Evolutionary conservation across 2,888 invertebrate genomes (phyloP).

Genomic region (Aspidapion aeneum): DNA sequence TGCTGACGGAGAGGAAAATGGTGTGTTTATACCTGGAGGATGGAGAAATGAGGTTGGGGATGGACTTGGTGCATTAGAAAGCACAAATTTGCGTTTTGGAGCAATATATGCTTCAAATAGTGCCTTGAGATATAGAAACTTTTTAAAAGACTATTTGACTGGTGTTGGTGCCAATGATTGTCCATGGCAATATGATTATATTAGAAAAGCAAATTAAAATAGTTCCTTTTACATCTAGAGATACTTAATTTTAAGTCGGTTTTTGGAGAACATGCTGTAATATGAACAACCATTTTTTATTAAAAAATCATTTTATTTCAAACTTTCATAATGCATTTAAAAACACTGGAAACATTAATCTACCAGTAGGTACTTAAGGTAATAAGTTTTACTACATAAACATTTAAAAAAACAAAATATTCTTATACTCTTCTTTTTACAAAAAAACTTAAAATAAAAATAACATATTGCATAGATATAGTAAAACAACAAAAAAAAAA

Average conservation of each 20-base stretch:
- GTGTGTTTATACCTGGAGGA: background rate
- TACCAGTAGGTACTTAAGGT: background rate
- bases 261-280: background rate
- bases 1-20: constrained; percentile 3
- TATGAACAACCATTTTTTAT: background rate
- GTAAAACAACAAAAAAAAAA: too few relatives aligned
- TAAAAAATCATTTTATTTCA: background rate
- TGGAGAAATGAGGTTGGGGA: constrained; percentile 2
- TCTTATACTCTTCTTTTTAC: background rate
- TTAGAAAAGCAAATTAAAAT: background rate
- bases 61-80: background rate
- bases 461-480: too few relatives aligned
- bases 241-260: too few relatives aligned
- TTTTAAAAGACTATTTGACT: background rate
- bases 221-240: too few relatives aligned
- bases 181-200: constrained; percentile 3
- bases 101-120: background rate
- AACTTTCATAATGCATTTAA: background rate
- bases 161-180: background rate
- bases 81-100: background rate
- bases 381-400: background rate
- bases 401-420: background rate
- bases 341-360: background rate
- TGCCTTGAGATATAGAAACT: background rate
- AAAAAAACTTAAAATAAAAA: background rate